phyloP scores from a whole-genome alignment of 2,888 invertebrate genomes.

The Pimpla rufipes region DNA sequence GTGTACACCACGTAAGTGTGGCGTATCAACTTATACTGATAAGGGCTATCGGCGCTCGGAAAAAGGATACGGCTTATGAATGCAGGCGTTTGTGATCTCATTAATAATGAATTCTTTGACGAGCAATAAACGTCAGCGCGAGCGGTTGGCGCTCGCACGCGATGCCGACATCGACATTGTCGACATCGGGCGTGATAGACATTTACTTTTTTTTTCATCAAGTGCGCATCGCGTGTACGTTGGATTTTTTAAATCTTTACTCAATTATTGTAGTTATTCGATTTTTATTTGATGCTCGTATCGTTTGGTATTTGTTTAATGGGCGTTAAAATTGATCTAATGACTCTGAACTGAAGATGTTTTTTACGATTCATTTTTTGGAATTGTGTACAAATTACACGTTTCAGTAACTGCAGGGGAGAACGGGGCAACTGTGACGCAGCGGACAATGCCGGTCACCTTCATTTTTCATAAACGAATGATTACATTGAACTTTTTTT shows the following conservation, averaged over 20 bases:
- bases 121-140: conserved; percentile 42
- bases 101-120: conserved; percentile 48
- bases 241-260: background rate
- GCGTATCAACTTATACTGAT: conserved; percentile 30
- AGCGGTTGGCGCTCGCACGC: background rate
- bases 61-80: conserved; percentile 49
- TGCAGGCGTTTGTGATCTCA: conserved; percentile 42
- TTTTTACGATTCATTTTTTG: background rate
- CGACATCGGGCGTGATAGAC: background rate
- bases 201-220: background rate
- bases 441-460: too few species aligned
- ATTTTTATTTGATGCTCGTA: too few species aligned
- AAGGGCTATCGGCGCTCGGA: conserved; percentile 45
- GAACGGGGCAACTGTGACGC: too few species aligned
- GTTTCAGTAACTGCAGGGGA: too few species aligned
- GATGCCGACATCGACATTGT: background rate
- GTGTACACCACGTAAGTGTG: background rate
- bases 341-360: background rate
- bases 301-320: too few species aligned
- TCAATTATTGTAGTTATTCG: too few species aligned
- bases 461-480: too few species aligned
- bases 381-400: too few species aligned
- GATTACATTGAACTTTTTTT: too few species aligned
- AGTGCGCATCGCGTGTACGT: background rate
- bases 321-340: too few species aligned